phyloP scores from a whole-genome alignment of 2,113 vertebrate genomes.

The Tiliqua scincoides region DNA sequence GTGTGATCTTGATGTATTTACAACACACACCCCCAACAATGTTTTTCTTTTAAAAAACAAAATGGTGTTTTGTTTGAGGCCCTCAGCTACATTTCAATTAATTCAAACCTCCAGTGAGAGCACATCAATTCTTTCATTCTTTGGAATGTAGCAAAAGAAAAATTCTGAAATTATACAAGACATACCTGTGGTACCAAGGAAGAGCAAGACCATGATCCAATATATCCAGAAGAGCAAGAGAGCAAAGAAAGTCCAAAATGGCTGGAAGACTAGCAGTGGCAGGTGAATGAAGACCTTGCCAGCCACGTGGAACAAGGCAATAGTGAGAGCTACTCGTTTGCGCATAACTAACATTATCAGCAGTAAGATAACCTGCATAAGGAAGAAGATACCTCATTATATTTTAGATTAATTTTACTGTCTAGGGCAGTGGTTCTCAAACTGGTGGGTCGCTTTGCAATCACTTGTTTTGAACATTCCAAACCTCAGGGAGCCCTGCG shows the following conservation, averaged over 20 bases:
- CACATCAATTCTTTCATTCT: not conserved
- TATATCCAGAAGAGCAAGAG: slow-evolving; percentile 94
- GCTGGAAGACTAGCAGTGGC: slow-evolving; percentile 93
- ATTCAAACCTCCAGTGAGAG: not conserved
- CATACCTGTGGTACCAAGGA: slow-evolving; percentile 93
- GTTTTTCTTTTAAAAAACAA: not conserved
- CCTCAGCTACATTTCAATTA: not conserved
- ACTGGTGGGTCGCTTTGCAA: too few species aligned
- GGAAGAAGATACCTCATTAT: slow-evolving; percentile 22
- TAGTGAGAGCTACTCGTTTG: slow-evolving; percentile 93
- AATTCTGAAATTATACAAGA: not conserved
- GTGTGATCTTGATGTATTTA: not conserved
- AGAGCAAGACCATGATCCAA: slow-evolving; percentile 94
- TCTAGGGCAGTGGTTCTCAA: too few species aligned
- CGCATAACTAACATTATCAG: slow-evolving; percentile 96
- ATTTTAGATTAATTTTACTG: slow-evolving; percentile 6
- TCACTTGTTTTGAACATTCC: too few species aligned
- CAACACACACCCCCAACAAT: not conserved
- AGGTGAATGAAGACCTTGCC: slow-evolving; percentile 97
- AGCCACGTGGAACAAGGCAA: slow-evolving; percentile 96
- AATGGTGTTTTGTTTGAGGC: not conserved
- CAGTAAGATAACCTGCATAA: slow-evolving; percentile 86
- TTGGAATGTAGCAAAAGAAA: too few species aligned
- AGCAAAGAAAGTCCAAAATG: slow-evolving; percentile 94
- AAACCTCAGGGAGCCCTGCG: too few species aligned